Base-by-base conservation (phyloP, 2,113 vertebrate genomes). In the Siphamia tubifer region DNA sequence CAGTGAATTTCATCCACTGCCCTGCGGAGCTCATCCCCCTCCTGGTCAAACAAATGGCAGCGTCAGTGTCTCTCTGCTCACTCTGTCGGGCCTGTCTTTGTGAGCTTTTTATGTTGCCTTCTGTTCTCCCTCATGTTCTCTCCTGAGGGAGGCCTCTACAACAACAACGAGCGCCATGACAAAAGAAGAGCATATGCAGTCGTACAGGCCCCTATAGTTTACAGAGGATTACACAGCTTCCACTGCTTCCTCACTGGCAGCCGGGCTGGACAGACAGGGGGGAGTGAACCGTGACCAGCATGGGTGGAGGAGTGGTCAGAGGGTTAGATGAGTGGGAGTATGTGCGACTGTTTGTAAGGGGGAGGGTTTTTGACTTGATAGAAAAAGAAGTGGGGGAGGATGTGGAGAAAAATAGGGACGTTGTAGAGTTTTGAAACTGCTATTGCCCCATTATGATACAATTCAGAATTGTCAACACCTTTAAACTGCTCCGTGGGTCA, bases 211-310 rank as follows among this genome's bases (percentile, higher is more conserved):
- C 27, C 61, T 63, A n/a, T 60, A 58, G 49, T 74, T 77, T 43
- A 81, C 81, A 60, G 40, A 64, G 79, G 85, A 85, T 81, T 81
- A 86, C 69, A 67, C 57, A 21, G 52, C 68, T 48, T 47, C 51
- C 54, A 52, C 28, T 36, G 1, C 43, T n/a, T n/a, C n/a, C 67
- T 60, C 47, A 16, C 51, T 36, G 70, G 32, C 24, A 21, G 60
- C 31, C 61, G 76, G 73, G 74, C 45, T 65, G 57, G 30, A 52
- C 53, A 48, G 47, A 42, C 21, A 0, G 53, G 52, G 67, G 72
- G 56, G 75, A 43, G 74, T 60, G 47, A 30, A 70, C 54, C 34
- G 31, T 53, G 57, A 55, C 31, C 48, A 23, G 63, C 1, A 53
- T 53, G 69, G 66, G 62, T 66, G 35, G 32, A 38, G 78, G 67